Conservation (phyloP, 2,113 vertebrate species). For the Tretioscincus oriximinensis region DNA sequence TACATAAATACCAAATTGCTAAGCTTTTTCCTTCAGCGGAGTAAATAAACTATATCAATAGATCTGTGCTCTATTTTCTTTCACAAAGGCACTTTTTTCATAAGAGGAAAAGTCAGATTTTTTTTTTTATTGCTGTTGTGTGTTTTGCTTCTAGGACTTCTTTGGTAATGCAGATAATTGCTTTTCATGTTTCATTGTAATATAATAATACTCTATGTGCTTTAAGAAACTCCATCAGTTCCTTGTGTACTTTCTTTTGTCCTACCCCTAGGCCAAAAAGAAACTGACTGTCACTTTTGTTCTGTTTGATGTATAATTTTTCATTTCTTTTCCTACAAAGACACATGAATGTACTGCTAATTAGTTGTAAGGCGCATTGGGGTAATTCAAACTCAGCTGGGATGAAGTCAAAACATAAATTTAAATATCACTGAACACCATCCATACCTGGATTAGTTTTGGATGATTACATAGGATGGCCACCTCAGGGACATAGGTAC, state of each 20-base stretch:
- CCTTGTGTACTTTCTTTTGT: not conserved
- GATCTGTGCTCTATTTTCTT: not conserved
- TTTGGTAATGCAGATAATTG: not conserved
- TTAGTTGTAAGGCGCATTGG: not conserved
- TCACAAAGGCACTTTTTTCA: not conserved
- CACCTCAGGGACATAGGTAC: too few species aligned
- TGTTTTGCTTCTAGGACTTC: not conserved
- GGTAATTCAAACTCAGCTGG: too few species aligned
- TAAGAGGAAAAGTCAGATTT: not conserved
- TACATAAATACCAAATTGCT: not conserved
- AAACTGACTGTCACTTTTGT: not conserved
- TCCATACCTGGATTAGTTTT: too few species aligned
- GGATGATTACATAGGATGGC: too few species aligned
- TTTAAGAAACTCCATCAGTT: not conserved
- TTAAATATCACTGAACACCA: too few species aligned
- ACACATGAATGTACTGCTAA: not conserved
- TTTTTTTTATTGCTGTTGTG: not conserved
- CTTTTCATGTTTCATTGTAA: not conserved
- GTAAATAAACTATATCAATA: not conserved
- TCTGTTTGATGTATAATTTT: not conserved
- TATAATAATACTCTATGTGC: not conserved
- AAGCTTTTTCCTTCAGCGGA: not conserved
- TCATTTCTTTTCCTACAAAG: not conserved
- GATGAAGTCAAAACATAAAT: too few species aligned
- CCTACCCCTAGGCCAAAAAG: not conserved